Evolutionary conservation across 2,113 vertebrate species (phyloP).

Genomic region (Diadophis punctatus): DNA sequence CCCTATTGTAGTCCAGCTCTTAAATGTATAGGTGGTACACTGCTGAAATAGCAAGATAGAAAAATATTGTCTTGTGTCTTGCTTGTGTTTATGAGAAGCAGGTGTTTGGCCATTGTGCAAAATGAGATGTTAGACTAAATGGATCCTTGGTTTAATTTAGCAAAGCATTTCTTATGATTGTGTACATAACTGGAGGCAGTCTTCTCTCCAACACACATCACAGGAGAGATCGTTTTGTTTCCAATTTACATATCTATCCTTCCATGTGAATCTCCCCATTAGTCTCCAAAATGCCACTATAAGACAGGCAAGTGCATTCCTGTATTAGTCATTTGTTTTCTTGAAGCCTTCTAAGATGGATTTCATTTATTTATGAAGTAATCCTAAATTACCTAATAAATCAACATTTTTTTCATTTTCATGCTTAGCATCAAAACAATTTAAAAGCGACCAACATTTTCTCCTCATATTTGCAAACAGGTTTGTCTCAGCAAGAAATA

Average conservation of each 20-base stretch:
- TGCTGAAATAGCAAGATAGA: background rate
- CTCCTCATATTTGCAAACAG: background rate
- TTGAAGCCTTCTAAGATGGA: conserved; percentile 10
- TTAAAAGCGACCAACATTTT: background rate
- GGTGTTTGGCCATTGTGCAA: background rate
- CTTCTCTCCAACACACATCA: background rate
- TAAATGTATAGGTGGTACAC: background rate
- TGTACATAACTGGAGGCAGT: background rate
- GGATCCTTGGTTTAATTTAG: background rate
- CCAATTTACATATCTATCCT: background rate
- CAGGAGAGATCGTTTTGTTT: background rate
- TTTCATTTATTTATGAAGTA: conserved; percentile 7
- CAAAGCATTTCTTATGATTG: background rate
- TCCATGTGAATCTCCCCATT: background rate
- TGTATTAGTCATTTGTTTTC: conserved; percentile 20
- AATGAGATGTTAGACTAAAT: background rate
- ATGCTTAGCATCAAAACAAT: rapidly evolving
- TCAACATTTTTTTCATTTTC: background rate
- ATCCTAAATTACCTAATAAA: conserved; percentile 3
- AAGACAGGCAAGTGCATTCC: background rate
- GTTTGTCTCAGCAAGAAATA: background rate
- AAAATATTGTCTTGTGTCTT: background rate
- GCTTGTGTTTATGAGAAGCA: background rate
- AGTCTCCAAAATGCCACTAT: background rate
- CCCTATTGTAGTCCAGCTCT: background rate